Percentiles rank a stretch among this genome's conserved stretches.
Conservation (phyloP, 1,140 invertebrate genomes). For the Eumeta japonica region DNA sequence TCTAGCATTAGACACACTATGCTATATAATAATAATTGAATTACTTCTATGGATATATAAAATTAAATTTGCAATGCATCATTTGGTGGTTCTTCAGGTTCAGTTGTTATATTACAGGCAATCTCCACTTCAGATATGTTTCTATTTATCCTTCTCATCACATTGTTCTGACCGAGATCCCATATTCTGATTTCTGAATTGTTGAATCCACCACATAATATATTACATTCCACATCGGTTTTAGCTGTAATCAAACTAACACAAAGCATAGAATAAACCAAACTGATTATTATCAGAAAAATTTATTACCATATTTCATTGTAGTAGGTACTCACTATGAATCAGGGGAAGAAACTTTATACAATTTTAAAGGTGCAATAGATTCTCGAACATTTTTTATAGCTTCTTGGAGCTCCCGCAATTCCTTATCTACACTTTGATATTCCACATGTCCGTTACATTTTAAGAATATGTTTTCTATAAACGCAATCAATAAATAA, state of each 20-base stretch:
- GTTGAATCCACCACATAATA: slow-evolving; percentile 61
- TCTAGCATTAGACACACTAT: background rate
- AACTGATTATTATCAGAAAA: slow-evolving; percentile 6
- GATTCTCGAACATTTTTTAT: slow-evolving; percentile 60
- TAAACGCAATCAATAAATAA: background rate
- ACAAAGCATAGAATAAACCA: slow-evolving; percentile 12
- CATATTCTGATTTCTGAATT: slow-evolving; percentile 64
- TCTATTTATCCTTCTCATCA: slow-evolving; percentile 39
- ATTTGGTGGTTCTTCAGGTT: slow-evolving; percentile 23
- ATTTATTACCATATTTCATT: slow-evolving; percentile 6
- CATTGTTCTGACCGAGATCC: slow-evolving; percentile 62
- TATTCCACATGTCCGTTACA: slow-evolving; percentile 63
- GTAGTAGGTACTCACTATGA: slow-evolving; percentile 52
- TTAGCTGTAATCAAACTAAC: slow-evolving; percentile 60
- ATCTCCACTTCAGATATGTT: slow-evolving; percentile 51
- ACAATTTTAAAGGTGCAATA: slow-evolving; percentile 61
- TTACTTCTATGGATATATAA: no score
- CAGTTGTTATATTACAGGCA: slow-evolving; percentile 38
- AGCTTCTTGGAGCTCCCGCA: slow-evolving; percentile 62
- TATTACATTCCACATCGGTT: slow-evolving; percentile 59
- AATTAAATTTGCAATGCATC: slow-evolving; percentile 36
- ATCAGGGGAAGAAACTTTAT: slow-evolving; percentile 61
- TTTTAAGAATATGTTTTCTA: slow-evolving; percentile 45
- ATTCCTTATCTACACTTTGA: slow-evolving; percentile 60
- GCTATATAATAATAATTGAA: slow-evolving; percentile 1